Conservation (phyloP, 1,140 invertebrate genomes). For the Drosophila oshimai region DNA sequence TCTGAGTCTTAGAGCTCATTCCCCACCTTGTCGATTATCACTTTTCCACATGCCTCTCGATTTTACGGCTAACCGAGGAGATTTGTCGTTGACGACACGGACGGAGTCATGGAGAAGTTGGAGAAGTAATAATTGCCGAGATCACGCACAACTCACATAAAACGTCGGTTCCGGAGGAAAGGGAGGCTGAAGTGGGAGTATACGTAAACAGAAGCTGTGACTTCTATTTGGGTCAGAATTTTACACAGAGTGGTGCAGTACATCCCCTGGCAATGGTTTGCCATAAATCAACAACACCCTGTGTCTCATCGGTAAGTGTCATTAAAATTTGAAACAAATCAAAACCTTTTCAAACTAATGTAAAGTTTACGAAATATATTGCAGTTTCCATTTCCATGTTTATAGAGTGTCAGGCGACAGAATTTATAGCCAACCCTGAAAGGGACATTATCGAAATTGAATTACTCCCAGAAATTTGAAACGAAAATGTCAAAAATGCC, state of each 20-base stretch:
- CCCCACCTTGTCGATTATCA: conserved; percentile 57
- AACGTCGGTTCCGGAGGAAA: conserved; percentile 1
- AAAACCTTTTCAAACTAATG: conserved; percentile 27
- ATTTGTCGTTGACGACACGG: conserved; percentile 56
- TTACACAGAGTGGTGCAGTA: conserved; percentile 4
- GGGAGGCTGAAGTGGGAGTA: conserved; percentile 17
- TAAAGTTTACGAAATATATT: conserved; percentile 48
- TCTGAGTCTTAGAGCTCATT: conserved; percentile 4
- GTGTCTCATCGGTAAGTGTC: not conserved
- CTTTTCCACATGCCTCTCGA: conserved; percentile 54
- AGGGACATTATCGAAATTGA: conserved; percentile 66
- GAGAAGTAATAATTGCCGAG: conserved; percentile 51
- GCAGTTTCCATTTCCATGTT: conserved; percentile 49
- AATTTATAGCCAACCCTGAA: conserved; percentile 44
- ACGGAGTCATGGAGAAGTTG: conserved; percentile 7
- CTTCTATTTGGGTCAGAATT: conserved; percentile 32
- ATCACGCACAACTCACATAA: conserved; percentile 69
- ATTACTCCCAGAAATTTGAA: conserved; percentile 70
- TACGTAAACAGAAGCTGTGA: conserved; percentile 12
- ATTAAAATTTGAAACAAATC: conserved; percentile 38
- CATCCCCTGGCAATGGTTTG: conserved; percentile 8
- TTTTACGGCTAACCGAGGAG: conserved; percentile 58
- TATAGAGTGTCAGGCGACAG: conserved; percentile 46
- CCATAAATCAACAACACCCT: conserved; percentile 19
- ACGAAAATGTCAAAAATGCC: conserved; percentile 4